Conservation (phyloP, 92 coral and sea anemone species). For the Phenganax subtilis region DNA sequence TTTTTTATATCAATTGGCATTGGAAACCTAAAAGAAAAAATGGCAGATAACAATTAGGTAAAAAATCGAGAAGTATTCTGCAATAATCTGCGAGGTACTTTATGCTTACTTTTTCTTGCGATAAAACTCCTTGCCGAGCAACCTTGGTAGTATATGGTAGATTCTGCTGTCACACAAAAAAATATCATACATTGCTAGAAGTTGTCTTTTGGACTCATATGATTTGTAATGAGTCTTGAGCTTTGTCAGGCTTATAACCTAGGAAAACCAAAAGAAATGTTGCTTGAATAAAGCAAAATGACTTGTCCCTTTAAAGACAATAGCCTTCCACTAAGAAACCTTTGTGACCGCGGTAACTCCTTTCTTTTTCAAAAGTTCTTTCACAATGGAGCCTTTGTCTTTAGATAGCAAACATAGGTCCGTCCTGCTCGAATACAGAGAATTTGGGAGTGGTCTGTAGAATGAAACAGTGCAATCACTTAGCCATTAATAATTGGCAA, state of each 20-base stretch:
- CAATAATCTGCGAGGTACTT: background rate
- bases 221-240: slow-evolving; percentile 69
- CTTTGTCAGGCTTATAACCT: slow-evolving; percentile 77
- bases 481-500: too few relatives aligned
- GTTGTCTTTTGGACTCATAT: slow-evolving; percentile 82
- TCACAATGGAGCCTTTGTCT: slow-evolving; percentile 59
- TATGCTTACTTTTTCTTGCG: slow-evolving; percentile 73
- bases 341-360: slow-evolving; percentile 68
- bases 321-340: slow-evolving; percentile 44
- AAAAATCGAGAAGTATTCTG: background rate
- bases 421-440: slow-evolving; percentile 59
- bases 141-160: slow-evolving; percentile 78
- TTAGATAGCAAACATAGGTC: slow-evolving; percentile 79
- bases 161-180: slow-evolving; percentile 83
- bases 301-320: background rate
- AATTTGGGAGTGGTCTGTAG: slow-evolving; percentile 61
- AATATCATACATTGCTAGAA: slow-evolving; percentile 69
- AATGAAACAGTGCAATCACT: background rate
- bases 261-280: background rate
- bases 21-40: slow-evolving; percentile 63
- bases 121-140: slow-evolving; percentile 82
- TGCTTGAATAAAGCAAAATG: background rate
- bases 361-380: slow-evolving; percentile 60
- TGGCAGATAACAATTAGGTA: background rate
- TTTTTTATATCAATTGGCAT: slow-evolving; percentile 71